phyloP scores from a whole-genome alignment of 2,797 vertebrate species.

The Gallinago solitaria region DNA sequence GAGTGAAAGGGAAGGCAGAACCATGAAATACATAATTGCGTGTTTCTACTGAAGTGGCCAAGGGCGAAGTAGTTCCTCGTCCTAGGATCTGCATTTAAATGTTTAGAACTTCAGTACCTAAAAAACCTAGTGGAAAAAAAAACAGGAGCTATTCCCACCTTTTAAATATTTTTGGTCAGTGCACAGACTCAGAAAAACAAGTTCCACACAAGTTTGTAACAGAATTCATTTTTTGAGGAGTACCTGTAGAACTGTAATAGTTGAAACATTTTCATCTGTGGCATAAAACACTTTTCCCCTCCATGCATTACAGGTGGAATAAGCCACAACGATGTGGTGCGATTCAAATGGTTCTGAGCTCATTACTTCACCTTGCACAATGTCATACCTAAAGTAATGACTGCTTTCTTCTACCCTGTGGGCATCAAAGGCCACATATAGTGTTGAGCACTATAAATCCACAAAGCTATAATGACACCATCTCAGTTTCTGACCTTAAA shows the following conservation, averaged over 20 bases:
- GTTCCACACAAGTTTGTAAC: not conserved
- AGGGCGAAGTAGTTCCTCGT: not conserved
- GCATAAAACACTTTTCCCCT: not conserved
- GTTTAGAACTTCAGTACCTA: not conserved
- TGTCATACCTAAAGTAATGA: not conserved
- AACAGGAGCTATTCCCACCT: not conserved
- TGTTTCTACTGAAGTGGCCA: not conserved
- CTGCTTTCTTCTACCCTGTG: not conserved
- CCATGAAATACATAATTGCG: not conserved
- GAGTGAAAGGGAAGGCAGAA: not conserved
- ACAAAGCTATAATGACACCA: not conserved
- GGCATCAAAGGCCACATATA: not conserved
- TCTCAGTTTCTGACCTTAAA: not conserved
- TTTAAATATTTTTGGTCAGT: not conserved
- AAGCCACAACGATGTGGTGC: not conserved
- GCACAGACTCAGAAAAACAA: not conserved
- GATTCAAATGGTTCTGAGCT: not conserved
- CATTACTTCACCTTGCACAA: not conserved
- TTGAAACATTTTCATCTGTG: not conserved
- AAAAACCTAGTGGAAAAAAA: not conserved
- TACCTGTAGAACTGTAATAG: not conserved
- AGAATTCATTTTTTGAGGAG: not conserved
- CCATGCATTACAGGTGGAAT: not conserved
- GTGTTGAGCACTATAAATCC: not conserved
- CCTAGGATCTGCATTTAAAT: not conserved